Base-by-base conservation (phyloP, 2,888 invertebrate genomes). In the Synergus laeviventris region DNA sequence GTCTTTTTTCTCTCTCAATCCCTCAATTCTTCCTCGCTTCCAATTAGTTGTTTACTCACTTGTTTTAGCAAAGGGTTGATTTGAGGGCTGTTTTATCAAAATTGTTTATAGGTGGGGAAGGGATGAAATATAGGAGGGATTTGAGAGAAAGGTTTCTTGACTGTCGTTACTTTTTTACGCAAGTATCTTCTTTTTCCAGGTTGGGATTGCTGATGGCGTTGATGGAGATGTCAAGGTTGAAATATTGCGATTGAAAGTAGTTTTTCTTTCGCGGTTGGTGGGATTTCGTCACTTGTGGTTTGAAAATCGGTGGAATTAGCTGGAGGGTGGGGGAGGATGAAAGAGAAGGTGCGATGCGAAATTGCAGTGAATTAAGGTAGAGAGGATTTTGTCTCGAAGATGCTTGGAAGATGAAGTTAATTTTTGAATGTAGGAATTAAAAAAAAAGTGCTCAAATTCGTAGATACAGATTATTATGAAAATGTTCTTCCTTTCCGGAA, bases 1-100 rank as follows among this genome's bases (percentile, higher is more conserved):
- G 62, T 73, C 62, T 61, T 38, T 16, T 76, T 75, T 66, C 76
- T 73, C 74, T 77, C 18, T 18, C 75, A 76, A 76, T 76, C 76
- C 75, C 79, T 77, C 75, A 80, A 70, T 76, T 78, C 76, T 77
- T 80, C 77, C 70, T 78, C 75, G 75, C 75, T 78, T 76, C 76
- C 77, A 77, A 76, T 79, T 75, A 80, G 64, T 74, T 64, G 76
- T 77, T 66, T 66, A 66, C 66, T 66, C 24, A 70, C 70, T 70
- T 49, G 36, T 70, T 31, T 70, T 24, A 70, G 14, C 49, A 31
- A 70, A 70, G 49, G 38, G 18, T 62, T 39, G 18, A 38, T 70
- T 12, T 70, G 16, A 0, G 18, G 42, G 3, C n/a, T 31, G 49
- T 66, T 66, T 45, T 8, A 24, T 66, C 31, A 8, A 18, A 45